phyloP scores from a whole-genome alignment of 2,797 vertebrate species.

The Anabas testudineus region DNA sequence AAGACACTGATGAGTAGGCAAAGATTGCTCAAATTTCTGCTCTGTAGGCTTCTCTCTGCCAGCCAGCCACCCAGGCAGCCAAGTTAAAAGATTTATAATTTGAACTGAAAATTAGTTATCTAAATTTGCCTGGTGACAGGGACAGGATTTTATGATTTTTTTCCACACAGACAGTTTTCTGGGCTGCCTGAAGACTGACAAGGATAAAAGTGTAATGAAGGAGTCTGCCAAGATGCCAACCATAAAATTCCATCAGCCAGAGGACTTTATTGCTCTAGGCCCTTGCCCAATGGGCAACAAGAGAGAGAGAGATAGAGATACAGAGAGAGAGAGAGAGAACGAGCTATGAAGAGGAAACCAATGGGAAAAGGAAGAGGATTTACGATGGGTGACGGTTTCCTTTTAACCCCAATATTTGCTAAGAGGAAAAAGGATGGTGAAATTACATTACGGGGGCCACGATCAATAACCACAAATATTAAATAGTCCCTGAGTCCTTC shows the following conservation, averaged over 20 bases:
- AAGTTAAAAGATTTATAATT: constrained; percentile 80
- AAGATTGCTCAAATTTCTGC: constrained; percentile 74
- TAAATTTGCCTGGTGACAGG: constrained; percentile 77
- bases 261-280: constrained; percentile 77
- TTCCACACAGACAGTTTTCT: constrained; percentile 62
- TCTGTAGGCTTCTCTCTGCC: constrained; percentile 53
- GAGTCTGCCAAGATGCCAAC: constrained; percentile 76
- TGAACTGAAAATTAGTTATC: constrained; percentile 82
- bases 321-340: constrained; percentile 8
- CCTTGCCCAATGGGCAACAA: constrained; percentile 67
- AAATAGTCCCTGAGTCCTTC: constrained; percentile 58
- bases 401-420: constrained; percentile 83
- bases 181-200: constrained; percentile 72
- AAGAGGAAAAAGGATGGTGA: constrained; percentile 74
- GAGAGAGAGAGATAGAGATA: constrained; percentile 17
- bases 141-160: constrained; percentile 72
- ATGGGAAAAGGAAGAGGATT: constrained; percentile 70
- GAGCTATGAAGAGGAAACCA: constrained; percentile 61
- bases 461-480: constrained; percentile 84
- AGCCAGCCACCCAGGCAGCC: constrained; percentile 53
- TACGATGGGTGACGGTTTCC: constrained; percentile 66
- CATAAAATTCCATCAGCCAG: constrained; percentile 80
- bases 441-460: constrained; percentile 73
- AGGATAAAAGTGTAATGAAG: constrained; percentile 78
- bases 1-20: constrained; percentile 69